These are phyloP conservation scores for Drosophila sp. DNA, from an alignment of 1,140 invertebrate species.

Conservation along the genomic window DNA sequence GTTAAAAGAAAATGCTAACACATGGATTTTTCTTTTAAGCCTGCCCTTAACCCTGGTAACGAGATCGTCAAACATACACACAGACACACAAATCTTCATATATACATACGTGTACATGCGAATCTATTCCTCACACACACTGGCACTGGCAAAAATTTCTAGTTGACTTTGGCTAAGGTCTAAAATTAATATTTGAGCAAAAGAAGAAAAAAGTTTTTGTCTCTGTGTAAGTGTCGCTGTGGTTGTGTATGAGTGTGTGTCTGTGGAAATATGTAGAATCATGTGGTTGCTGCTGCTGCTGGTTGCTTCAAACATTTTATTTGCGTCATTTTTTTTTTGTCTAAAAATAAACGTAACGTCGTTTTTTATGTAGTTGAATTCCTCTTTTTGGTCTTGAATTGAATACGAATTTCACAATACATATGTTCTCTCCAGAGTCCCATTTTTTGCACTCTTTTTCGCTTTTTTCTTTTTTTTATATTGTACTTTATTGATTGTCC, in stretches of 20 bases:
- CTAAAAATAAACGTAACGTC: conserved; percentile 72
- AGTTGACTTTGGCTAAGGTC: conserved; percentile 44
- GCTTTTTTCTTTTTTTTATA: conserved; percentile 57
- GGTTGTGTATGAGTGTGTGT: conserved; percentile 21
- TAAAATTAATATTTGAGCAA: conserved; percentile 81
- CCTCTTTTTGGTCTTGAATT: conserved; percentile 46
- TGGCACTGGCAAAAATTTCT: conserved; percentile 51
- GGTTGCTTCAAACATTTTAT: conserved; percentile 49
- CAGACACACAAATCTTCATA: conserved; percentile 22
- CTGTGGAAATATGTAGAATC: conserved; percentile 74
- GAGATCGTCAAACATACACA: conserved; percentile 36
- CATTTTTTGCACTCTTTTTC: conserved; percentile 40
- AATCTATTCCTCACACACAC: conserved; percentile 30
- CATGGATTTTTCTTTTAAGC: conserved; percentile 63
- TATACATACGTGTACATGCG: background rate
- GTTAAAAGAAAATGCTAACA: conserved; percentile 56
- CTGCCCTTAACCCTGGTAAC: conserved; percentile 74
- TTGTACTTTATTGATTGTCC: conserved; percentile 41
- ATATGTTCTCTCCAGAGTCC: conserved; percentile 40
- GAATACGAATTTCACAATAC: conserved; percentile 46
- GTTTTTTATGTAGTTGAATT: conserved; percentile 51
- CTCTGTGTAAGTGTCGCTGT: conserved; percentile 34
- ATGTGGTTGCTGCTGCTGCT: conserved; percentile 59
- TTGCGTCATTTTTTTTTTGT: conserved; percentile 70
- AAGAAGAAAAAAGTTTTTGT: conserved; percentile 56